Evolutionary conservation across 2,888 invertebrate genomes (phyloP).

Genomic region (Macrosiphum euphorbiae): DNA sequence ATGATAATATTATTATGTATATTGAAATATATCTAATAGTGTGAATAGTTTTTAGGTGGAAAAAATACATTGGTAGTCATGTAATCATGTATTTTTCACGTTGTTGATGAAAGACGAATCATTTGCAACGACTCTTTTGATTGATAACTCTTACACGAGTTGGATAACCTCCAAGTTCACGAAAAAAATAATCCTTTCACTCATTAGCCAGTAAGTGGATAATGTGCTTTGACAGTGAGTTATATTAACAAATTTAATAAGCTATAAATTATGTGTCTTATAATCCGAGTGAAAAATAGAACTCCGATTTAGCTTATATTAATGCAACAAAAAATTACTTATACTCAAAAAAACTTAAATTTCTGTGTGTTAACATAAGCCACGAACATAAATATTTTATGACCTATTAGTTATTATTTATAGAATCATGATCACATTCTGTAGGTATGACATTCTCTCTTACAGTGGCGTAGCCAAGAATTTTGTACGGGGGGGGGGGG

Average conservation of each 20-base stretch:
- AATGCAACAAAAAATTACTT: background rate
- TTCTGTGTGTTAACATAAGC: background rate
- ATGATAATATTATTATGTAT: background rate
- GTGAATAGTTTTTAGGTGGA: background rate
- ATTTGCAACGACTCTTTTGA: background rate
- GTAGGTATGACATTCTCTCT: too few species aligned
- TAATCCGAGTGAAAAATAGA: background rate
- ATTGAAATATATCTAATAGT: background rate
- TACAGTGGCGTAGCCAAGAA: too few species aligned
- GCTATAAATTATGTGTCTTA: background rate
- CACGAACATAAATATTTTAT: background rate
- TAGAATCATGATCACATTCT: background rate
- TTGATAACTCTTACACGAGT: conserved; percentile 4
- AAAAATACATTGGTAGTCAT: background rate
- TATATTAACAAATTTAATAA: background rate
- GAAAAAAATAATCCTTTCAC: background rate
- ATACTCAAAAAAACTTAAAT: background rate
- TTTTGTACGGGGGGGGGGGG: too few species aligned
- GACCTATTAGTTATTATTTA: background rate
- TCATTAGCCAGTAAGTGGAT: conserved; percentile 22
- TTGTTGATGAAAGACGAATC: background rate
- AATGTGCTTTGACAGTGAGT: background rate
- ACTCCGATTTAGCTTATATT: background rate
- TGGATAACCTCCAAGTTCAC: conserved; percentile 4
- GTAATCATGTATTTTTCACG: background rate